These are phyloP conservation scores for Caenorhabditis latens DNA, from an alignment of 1,140 invertebrate genomes.

Conservation along the genomic window DNA sequence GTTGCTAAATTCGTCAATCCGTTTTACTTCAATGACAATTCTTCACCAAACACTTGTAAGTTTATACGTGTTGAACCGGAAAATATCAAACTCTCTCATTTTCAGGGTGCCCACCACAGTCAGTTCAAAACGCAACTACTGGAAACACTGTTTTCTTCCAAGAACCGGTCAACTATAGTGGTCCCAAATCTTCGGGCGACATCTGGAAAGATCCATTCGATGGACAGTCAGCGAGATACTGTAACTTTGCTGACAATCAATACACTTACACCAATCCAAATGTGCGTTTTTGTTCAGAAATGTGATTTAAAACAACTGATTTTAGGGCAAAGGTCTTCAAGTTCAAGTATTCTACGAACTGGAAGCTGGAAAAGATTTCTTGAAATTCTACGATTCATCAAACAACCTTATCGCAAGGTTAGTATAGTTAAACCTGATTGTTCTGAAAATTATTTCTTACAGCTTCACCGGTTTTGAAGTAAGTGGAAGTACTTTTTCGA, in stretches of 20 bases:
- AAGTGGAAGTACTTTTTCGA: neutral
- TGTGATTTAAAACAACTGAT: too few relatives aligned
- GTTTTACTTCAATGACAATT: slow-evolving; percentile 1
- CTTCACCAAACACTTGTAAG: neutral
- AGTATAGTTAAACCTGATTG: neutral
- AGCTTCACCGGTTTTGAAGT: slow-evolving; percentile 27
- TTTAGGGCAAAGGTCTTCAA: neutral
- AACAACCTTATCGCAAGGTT: slow-evolving; percentile 17
- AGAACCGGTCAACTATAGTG: slow-evolving; percentile 1
- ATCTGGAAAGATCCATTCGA: neutral
- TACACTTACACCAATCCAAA: neutral
- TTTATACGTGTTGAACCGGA: too few relatives aligned
- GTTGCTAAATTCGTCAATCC: slow-evolving; percentile 10
- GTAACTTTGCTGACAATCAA: slow-evolving; percentile 5
- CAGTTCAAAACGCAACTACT: too few relatives aligned
- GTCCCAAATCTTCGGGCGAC: too few relatives aligned
- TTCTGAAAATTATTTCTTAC: neutral
- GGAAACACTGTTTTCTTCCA: too few relatives aligned
- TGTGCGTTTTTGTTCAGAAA: neutral
- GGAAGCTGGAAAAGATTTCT: slow-evolving; percentile 35
- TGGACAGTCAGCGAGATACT: slow-evolving; percentile 3
- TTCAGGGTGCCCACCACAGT: slow-evolving; percentile 29
- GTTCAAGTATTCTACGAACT: slow-evolving; percentile 13
- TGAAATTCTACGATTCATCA: slow-evolving; percentile 34
- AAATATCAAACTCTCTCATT: too few relatives aligned